A percentile compares a stretch with the other conserved stretches of the same genome.
Evolutionary conservation across 2,888 invertebrate species (phyloP).

Genomic region (Volucella inflata): DNA sequence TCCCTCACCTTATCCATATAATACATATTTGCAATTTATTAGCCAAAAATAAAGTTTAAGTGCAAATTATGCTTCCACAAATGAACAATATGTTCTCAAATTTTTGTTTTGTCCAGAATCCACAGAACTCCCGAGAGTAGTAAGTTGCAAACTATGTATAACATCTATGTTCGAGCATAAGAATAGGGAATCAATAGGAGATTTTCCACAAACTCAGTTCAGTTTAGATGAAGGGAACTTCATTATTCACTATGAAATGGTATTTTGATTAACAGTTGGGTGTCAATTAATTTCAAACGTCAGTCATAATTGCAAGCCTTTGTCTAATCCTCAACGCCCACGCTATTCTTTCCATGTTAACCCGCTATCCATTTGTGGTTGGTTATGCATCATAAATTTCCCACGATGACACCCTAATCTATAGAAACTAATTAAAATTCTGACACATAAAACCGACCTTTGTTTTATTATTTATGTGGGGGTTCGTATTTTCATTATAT

Average conservation of each 20-base stretch:
- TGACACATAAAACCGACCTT: slow-evolving; percentile 50
- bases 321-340: neutral
- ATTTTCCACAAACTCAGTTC: too few relatives aligned
- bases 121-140: too few relatives aligned
- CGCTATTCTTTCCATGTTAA: neutral
- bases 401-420: slow-evolving; percentile 60
- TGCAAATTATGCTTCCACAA: too few relatives aligned
- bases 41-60: too few relatives aligned
- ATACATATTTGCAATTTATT: too few relatives aligned
- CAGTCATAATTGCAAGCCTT: slow-evolving; percentile 20
- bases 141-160: too few relatives aligned
- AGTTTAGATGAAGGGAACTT: neutral
- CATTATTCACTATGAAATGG: neutral
- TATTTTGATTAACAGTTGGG: neutral
- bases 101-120: too few relatives aligned
- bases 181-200: too few relatives aligned
- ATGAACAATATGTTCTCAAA: too few relatives aligned
- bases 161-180: too few relatives aligned
- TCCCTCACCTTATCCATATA: too few relatives aligned
- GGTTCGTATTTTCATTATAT: slow-evolving; percentile 9
- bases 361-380: neutral
- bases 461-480: slow-evolving; percentile 45
- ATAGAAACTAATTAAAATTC: slow-evolving; percentile 60
- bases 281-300: slow-evolving; percentile 38
- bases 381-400: slow-evolving; percentile 43